Evolutionary conservation across 2,113 vertebrate species (phyloP), one percentile per base, ranked within the genome.

Genomic region (Alligator mississippiensis): DNA sequence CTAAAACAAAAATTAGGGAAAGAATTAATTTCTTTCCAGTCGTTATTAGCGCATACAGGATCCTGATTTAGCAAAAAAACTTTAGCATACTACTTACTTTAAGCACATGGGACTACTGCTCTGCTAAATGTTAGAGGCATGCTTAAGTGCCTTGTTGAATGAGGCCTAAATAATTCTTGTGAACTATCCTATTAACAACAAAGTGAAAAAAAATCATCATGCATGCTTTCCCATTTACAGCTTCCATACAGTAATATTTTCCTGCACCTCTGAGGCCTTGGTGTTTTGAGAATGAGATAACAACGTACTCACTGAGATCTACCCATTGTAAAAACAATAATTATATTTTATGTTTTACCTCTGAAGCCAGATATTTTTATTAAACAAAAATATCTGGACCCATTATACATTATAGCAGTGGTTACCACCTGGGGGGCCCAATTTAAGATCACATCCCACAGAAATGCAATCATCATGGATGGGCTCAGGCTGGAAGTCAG

Each of bases 221-320:
- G n/a, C n/a, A 77, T 3, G 2, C 15, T 88, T 17, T 60, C 66
- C 38, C 30, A 25, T 58, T 62, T 47, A 47, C 47, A 47, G 47
- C 47, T 47, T 47, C 72, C 58, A 84, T 62, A 62, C 22, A 70
- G 18, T 84, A 30, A 47, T 74, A n/a, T n/a, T 14, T 9, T 47
- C 70, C 24, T 21, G 62, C 9, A 17, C 7, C 12, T 85, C 0
- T 28, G 11, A 7, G 22, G 58, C 1, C 1, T 19, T 30, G 24
- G 11, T 10, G 84, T 34, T 2, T 38, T 6, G 19, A 85, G n/a
- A 64, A 47, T 1, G 76, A 57, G 22, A 88, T 76, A 59, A 7
- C 16, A 19, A 76, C 63, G 68, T n/a, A 28, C 54, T 85, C 60
- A 90, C 74, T 16, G 76, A 30, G 63, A 80, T 62, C 4, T 15